Evolutionary conservation across 1,140 invertebrate genomes (phyloP).

Genomic region (Thaumatotibia leucotreta): DNA sequence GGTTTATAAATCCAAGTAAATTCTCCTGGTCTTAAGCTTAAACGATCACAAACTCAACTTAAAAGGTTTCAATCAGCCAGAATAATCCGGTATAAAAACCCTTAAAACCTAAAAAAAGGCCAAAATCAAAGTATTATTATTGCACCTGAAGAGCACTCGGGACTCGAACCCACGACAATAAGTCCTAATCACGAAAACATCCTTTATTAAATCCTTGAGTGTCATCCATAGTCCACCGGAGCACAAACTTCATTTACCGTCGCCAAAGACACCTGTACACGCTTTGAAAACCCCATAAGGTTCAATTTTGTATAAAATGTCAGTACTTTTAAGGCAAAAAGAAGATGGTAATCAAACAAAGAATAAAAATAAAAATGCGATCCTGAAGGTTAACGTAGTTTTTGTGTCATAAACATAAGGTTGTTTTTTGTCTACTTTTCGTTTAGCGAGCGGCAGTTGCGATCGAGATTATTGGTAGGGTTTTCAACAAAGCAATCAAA

Average conservation of each 20-base stretch:
- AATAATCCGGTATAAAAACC: neutral
- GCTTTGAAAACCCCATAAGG: neutral
- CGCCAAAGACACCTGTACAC: neutral
- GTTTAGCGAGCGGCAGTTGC: neutral
- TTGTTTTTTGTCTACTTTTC: neutral
- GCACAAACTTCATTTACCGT: neutral
- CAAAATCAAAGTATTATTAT: neutral
- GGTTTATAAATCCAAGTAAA: neutral
- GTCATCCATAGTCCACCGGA: neutral
- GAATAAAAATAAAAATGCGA: neutral
- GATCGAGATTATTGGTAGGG: neutral
- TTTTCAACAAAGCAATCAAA: slow-evolving; percentile 6
- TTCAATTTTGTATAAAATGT: neutral
- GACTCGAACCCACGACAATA: neutral
- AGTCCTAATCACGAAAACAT: neutral
- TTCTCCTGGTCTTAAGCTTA: neutral
- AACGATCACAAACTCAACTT: neutral
- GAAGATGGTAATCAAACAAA: neutral
- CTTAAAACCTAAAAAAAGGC: neutral
- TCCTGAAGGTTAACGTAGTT: neutral
- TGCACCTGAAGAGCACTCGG: neutral
- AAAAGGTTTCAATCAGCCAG: neutral
- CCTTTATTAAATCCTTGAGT: slow-evolving; percentile 9
- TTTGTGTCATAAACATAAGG: neutral
- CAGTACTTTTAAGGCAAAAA: neutral